Evolutionary conservation across 1,140 invertebrate species (phyloP).

Genomic region (Drosophila arawakana): DNA sequence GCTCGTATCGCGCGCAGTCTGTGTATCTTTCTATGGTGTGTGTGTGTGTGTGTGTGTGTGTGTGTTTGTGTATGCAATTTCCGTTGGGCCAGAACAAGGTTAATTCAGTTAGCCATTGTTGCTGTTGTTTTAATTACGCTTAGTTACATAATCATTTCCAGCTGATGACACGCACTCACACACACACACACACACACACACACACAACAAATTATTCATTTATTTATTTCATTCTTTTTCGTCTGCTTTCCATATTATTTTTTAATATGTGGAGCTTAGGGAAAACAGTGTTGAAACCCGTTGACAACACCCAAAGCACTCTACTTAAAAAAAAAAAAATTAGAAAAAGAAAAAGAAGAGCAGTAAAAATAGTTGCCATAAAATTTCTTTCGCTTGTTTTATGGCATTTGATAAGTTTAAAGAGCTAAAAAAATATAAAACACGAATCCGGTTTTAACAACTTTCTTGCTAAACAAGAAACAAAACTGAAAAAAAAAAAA

Average conservation of each 20-base stretch:
- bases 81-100: conserved; percentile 75
- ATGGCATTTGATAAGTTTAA: conserved; percentile 25
- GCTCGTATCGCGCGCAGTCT: conserved; percentile 35
- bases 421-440: not conserved
- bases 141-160: conserved; percentile 71
- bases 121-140: conserved; percentile 69
- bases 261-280: conserved; percentile 34
- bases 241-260: conserved; percentile 4
- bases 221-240: conserved; percentile 30
- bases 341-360: not conserved
- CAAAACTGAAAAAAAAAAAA: conserved; percentile 1
- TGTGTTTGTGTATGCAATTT: conserved; percentile 55
- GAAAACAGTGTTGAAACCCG: conserved; percentile 35
- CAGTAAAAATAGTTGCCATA: conserved; percentile 6
- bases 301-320: conserved; percentile 28
- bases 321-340: not conserved
- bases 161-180: conserved; percentile 62
- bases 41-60: conserved; percentile 32
- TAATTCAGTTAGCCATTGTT: conserved; percentile 78
- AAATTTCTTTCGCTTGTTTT: conserved; percentile 37
- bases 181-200: conserved; percentile 54
- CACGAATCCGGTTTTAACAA: conserved; percentile 37
- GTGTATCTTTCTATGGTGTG: conserved; percentile 27
- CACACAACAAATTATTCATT: conserved; percentile 10
- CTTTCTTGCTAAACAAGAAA: conserved; percentile 34